Percentiles rank a stretch among this genome's conserved stretches.
These are phyloP conservation scores for Alethe castanea DNA, from an alignment of 2,113 vertebrate species.

Conservation along the genomic window DNA sequence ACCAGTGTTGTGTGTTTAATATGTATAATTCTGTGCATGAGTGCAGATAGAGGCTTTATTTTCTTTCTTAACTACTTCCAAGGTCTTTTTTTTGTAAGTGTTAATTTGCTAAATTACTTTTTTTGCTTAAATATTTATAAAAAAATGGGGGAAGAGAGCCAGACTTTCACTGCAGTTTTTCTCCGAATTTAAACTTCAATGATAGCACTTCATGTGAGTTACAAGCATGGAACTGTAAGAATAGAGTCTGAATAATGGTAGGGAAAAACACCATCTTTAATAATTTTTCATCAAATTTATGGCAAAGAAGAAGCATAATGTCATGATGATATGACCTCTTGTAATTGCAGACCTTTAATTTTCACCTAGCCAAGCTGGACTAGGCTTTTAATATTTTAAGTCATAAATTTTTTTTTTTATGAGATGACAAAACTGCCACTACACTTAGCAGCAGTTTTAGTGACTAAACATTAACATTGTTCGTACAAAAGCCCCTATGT, in stretches of 20 bases:
- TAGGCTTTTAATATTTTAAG: background rate
- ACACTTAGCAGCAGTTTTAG: background rate
- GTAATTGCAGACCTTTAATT: background rate
- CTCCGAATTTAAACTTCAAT: background rate
- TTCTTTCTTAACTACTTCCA: background rate
- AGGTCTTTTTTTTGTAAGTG: background rate
- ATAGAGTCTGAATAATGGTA: background rate
- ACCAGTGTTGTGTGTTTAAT: background rate
- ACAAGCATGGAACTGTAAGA: background rate
- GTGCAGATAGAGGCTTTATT: background rate
- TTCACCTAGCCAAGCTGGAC: background rate
- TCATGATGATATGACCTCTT: background rate
- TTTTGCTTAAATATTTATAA: background rate
- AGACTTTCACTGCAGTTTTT: background rate
- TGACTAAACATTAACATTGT: background rate
- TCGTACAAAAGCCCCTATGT: rapidly evolving
- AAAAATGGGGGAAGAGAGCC: background rate
- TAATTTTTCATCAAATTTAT: background rate
- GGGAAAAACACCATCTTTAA: background rate
- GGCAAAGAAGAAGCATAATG: background rate
- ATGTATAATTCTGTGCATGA: background rate
- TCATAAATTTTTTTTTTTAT: background rate
- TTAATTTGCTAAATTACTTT: background rate
- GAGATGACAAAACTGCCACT: background rate
- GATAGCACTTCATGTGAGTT: background rate